Percentiles rank a stretch among this genome's conserved stretches.
Conservation (phyloP, 2,888 invertebrate genomes). For the Resseliella maxima region DNA sequence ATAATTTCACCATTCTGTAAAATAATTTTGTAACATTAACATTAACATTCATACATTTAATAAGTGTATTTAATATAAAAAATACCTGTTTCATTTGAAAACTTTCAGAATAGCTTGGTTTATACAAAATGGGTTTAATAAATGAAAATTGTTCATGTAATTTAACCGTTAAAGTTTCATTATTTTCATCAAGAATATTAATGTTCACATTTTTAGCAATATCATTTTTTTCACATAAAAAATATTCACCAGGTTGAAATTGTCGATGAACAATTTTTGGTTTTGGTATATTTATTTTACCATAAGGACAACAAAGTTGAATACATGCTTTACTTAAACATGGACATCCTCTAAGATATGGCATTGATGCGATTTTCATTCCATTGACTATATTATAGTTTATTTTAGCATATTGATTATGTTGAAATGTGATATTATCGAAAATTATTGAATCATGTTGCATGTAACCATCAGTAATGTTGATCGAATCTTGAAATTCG, state of each 20-base stretch:
- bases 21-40: no score
- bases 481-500: background rate
- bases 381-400: background rate
- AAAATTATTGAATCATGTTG: background rate
- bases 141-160: background rate
- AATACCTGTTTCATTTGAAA: no score
- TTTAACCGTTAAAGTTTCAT: background rate
- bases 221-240: background rate
- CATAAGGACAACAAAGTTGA: background rate
- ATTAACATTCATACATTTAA: no score
- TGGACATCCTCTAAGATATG: background rate
- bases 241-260: background rate
- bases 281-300: background rate
- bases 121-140: no score
- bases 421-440: background rate
- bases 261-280: background rate
- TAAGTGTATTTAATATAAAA: no score
- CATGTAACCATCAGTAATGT: background rate
- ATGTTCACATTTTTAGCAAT: no score
- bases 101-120: no score
- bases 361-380: background rate
- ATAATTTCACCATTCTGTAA: no score
- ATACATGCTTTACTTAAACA: background rate
- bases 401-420: background rate
- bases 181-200: background rate